A percentile compares a stretch with the other conserved stretches of the same genome.
These are phyloP conservation scores for Naja naja DNA, from an alignment of 2,113 vertebrate genomes.

Conservation along the genomic window DNA sequence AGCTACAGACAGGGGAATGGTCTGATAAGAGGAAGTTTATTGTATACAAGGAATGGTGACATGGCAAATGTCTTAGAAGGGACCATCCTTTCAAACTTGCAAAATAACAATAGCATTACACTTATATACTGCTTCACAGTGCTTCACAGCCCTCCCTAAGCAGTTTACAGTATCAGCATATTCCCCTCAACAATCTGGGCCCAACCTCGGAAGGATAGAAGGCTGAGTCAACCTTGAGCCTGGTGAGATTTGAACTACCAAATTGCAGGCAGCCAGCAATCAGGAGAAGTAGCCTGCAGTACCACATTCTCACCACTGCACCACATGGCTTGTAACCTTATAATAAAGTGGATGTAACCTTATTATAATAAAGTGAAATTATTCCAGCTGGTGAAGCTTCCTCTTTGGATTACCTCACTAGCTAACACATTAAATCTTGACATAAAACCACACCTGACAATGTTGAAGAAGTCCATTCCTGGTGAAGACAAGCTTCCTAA, in stretches of 20 bases:
- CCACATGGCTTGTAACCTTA: background rate
- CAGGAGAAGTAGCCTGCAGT: too few relatives aligned
- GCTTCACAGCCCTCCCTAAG: too few relatives aligned
- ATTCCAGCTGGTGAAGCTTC: background rate
- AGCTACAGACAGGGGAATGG: background rate
- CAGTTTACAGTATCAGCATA: too few relatives aligned
- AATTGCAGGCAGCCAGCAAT: too few relatives aligned
- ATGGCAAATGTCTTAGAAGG: background rate
- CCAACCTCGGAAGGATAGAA: too few relatives aligned
- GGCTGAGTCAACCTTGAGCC: too few relatives aligned
- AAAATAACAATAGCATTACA: background rate
- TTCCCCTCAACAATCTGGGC: too few relatives aligned
- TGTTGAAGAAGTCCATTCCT: background rate
- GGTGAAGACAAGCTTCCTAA: background rate
- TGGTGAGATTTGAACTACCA: too few relatives aligned
- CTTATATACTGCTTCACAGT: too few relatives aligned
- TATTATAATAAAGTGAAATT: background rate
- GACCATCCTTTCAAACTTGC: background rate
- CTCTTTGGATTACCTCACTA: background rate
- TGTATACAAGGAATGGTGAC: background rate
- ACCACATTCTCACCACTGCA: too few relatives aligned
- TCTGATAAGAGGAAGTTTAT: background rate
- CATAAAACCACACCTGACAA: background rate
- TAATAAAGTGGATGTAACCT: background rate
- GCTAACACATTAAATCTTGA: background rate